These are phyloP conservation scores for Rhodophaea formosa DNA, from an alignment of 2,888 invertebrate genomes.

Conservation along the genomic window DNA sequence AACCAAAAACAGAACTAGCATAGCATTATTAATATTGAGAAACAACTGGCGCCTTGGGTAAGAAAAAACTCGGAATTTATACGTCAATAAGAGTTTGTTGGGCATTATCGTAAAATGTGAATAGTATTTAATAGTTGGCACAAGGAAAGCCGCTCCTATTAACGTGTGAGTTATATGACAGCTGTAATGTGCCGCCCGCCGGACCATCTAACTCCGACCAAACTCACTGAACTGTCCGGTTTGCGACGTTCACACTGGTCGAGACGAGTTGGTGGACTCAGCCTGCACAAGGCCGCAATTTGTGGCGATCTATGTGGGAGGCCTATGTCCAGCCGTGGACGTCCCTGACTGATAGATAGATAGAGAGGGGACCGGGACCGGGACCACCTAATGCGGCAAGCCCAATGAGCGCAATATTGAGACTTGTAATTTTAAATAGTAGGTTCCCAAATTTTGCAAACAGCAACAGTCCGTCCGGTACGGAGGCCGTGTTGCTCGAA, in stretches of 20 bases:
- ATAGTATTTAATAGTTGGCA: conserved; percentile 75
- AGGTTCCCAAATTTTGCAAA: too few species aligned
- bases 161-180: conserved; percentile 72
- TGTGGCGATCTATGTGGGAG: too few species aligned
- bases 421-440: too few species aligned
- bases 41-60: conserved; percentile 72
- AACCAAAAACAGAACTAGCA: conserved; percentile 70
- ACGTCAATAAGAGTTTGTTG: conserved; percentile 74
- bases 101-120: conserved; percentile 76
- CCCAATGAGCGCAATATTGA: too few species aligned
- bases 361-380: too few species aligned
- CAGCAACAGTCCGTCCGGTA: too few species aligned
- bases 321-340: too few species aligned
- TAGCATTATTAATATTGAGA: conserved; percentile 67
- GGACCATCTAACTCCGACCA: conserved; percentile 17
- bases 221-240: not conserved
- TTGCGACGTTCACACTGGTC: not conserved
- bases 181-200: conserved; percentile 47
- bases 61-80: conserved; percentile 69
- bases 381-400: too few species aligned
- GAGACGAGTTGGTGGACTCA: not conserved
- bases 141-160: conserved; percentile 75
- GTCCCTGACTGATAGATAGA: too few species aligned
- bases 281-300: too few species aligned
- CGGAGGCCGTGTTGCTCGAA: too few species aligned